Evolutionary conservation across 2,888 invertebrate genomes (phyloP).

Genomic region (Hydroisotoma schaefferi): DNA sequence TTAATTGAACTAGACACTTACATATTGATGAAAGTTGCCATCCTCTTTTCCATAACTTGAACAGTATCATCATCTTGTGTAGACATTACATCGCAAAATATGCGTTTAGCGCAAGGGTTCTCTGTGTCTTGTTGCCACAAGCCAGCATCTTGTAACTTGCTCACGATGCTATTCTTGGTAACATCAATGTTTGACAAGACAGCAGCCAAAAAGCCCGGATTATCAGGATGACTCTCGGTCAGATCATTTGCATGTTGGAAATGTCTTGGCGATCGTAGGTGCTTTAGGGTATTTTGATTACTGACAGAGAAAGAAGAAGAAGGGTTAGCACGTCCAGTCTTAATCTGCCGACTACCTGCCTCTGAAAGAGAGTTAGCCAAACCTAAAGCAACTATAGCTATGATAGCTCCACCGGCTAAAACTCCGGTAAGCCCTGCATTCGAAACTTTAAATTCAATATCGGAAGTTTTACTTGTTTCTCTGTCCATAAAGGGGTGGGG

Average conservation of each 20-base stretch:
- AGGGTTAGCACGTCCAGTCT: slow-evolving; percentile 32
- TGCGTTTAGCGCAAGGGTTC: slow-evolving; percentile 71
- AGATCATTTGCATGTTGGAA: slow-evolving; percentile 24
- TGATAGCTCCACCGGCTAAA: slow-evolving; percentile 42
- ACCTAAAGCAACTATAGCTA: slow-evolving; percentile 46
- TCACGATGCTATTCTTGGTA: slow-evolving; percentile 51
- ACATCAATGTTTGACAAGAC: slow-evolving; percentile 47
- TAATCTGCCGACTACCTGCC: slow-evolving; percentile 31
- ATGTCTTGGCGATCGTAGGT: slow-evolving; percentile 26
- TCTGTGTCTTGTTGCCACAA: slow-evolving; percentile 65
- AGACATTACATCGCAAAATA: slow-evolving; percentile 72
- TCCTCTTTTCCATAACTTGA: slow-evolving; percentile 74
- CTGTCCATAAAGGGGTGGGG: slow-evolving; percentile 40
- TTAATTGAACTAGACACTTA: slow-evolving; percentile 57
- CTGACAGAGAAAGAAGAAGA: slow-evolving; percentile 23
- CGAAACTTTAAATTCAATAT: slow-evolving; percentile 43
- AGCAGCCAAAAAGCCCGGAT: slow-evolving; percentile 43
- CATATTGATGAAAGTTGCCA: slow-evolving; percentile 68
- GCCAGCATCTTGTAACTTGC: slow-evolving; percentile 50
- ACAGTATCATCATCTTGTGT: slow-evolving; percentile 66
- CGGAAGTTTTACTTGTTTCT: slow-evolving; percentile 42
- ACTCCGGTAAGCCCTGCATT: slow-evolving; percentile 41
- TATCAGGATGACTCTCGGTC: slow-evolving; percentile 26
- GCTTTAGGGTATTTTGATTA: slow-evolving; percentile 25
- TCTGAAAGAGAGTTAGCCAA: slow-evolving; percentile 47